Base-by-base conservation (phyloP, 2,888 invertebrate genomes). In the Agrilus mali region DNA sequence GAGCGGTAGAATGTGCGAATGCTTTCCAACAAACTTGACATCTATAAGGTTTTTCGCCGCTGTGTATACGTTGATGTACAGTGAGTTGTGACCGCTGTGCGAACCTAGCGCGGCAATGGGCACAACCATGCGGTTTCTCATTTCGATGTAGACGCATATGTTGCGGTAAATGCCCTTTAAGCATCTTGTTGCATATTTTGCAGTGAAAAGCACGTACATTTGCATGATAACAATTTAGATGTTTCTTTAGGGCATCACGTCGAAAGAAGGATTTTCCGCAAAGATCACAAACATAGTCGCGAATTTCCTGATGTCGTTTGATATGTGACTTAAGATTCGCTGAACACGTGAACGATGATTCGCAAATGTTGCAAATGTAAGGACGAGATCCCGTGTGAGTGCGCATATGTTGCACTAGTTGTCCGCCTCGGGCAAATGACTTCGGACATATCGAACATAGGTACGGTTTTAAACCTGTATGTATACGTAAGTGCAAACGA, bases 51-150 rank as follows among this genome's bases (percentile, higher is more conserved):
- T 85, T 73, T 51, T 81, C 86, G 0, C 89, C 89, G 1, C 85
- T 82, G 58, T 90, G 90, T n/a, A 80, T 82, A 13, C 89, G 73
- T 58, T 81, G 80, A 55, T 90, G 89, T 0, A 89, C 88, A 10
- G 81, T 86, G 49, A 87, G 64, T 59, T 90, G 89, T 0, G 86
- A 86, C 47, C 86, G 80, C 60, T 89, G 89, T 0, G 84, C 85
- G 56, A 90, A 90, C 27, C 78, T 68, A 40, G 84, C 80, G 2
- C 83, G 82, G 60, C 89, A 90, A 6, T 79, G 79, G 1, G 78
- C 77, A 54, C 89, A 90, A 27, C 78, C 77, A 60, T 86, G 84
- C 0, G 86, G 86, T 48, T 84, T 78, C 45, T 79, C 77, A 36
- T 82, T 78, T 32, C 77, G 77, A 65, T 89, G 89, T 0, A 82